phyloP scores from a whole-genome alignment of 1,140 invertebrate genomes.

The Zaprionus tsacasi region DNA sequence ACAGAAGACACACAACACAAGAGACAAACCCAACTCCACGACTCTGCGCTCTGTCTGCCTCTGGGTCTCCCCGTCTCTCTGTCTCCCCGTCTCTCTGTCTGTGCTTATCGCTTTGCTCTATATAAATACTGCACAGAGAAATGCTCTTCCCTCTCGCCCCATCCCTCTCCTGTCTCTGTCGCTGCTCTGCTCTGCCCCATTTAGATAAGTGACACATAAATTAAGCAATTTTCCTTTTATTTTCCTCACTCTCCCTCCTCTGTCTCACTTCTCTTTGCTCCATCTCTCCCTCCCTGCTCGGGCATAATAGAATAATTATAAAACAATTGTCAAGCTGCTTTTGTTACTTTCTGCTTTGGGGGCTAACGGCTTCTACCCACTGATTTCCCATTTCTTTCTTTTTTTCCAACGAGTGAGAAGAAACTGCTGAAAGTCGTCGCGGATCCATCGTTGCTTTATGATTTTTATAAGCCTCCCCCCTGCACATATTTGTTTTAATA shows the following conservation, averaged over 20 bases:
- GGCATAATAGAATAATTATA: constrained; percentile 70
- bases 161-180: not conserved
- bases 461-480: constrained; percentile 27
- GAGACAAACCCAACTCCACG: constrained; percentile 13
- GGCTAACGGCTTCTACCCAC: not conserved
- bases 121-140: constrained; percentile 45
- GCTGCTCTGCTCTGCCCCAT: constrained; percentile 62
- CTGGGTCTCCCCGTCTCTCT: not conserved
- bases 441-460: constrained; percentile 14
- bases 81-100: constrained; percentile 17
- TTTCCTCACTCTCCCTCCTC: constrained; percentile 42
- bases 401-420: constrained; percentile 15
- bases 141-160: constrained; percentile 1
- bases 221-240: constrained; percentile 81
- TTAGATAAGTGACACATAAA: constrained; percentile 81
- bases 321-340: constrained; percentile 70
- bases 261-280: not conserved
- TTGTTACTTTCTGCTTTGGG: constrained; percentile 10
- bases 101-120: constrained; percentile 48
- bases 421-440: constrained; percentile 20
- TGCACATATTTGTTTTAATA: constrained; percentile 59
- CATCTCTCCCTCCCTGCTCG: constrained; percentile 14
- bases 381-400: constrained; percentile 13
- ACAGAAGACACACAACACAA: constrained; percentile 34
- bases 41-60: not conserved